Evolutionary conservation across 2,888 invertebrate genomes (phyloP).

Genomic region (Noctua janthina): DNA sequence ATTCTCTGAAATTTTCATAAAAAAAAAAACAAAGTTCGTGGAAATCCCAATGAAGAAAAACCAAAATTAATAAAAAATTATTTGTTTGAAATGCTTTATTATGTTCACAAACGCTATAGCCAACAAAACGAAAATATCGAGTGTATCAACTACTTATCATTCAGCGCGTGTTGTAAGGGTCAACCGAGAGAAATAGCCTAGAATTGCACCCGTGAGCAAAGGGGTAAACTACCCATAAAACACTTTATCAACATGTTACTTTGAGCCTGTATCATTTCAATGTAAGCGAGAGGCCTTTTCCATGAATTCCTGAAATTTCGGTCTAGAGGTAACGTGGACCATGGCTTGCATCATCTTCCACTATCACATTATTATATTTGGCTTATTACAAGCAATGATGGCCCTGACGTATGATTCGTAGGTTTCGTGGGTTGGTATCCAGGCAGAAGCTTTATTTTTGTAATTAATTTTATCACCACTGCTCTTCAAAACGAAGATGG

Average conservation of each 20-base stretch:
- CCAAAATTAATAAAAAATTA: background rate
- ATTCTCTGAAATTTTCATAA: background rate
- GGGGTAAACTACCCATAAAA: slow-evolving; percentile 56
- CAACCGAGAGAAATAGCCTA: slow-evolving; percentile 55
- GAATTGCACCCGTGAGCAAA: slow-evolving; percentile 52
- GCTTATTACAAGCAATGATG: background rate
- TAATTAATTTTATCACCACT: background rate
- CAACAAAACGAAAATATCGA: slow-evolving; percentile 28
- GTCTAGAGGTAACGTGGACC: background rate
- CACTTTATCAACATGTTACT: slow-evolving; percentile 50
- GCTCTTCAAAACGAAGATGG: background rate
- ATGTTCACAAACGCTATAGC: background rate
- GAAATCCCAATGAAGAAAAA: background rate
- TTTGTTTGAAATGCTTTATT: background rate
- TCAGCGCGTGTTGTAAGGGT: slow-evolving; percentile 52
- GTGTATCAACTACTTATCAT: slow-evolving; percentile 55
- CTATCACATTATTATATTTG: background rate
- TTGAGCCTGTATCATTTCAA: background rate
- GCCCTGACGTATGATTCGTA: background rate
- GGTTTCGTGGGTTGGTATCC: background rate
- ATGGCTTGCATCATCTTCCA: background rate
- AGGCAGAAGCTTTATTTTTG: background rate
- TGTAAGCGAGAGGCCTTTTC: background rate
- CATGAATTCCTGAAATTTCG: background rate
- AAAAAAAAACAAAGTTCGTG: background rate